These are phyloP conservation scores for Ascidia mentula DNA, from an alignment of 23 tunicate genomes.

Conservation along the genomic window DNA sequence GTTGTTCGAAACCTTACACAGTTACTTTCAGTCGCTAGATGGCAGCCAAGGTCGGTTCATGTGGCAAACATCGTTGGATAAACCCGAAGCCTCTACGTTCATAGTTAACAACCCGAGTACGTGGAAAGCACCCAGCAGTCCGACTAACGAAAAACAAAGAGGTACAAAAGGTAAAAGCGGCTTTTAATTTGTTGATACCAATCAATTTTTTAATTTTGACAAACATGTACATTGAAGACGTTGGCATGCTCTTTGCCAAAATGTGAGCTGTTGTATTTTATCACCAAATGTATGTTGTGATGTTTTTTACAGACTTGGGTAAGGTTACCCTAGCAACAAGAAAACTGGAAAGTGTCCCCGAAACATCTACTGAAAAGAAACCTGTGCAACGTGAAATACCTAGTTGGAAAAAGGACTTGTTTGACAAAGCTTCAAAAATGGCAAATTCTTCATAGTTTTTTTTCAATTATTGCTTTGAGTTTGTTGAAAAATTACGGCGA, in stretches of 20 bases:
- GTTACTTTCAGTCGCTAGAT: not conserved
- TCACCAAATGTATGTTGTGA: too few species aligned
- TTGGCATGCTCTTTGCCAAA: too few species aligned
- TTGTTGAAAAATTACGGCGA: too few species aligned
- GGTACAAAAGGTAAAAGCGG: not conserved
- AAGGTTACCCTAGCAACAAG: too few species aligned
- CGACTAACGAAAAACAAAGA: too few species aligned
- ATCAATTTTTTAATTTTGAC: too few species aligned
- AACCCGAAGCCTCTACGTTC: not conserved
- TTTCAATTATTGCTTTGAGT: too few species aligned
- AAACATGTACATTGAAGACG: too few species aligned
- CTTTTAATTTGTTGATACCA: not conserved
- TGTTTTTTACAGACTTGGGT: too few species aligned
- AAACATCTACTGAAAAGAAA: not conserved
- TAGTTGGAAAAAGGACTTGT: not conserved
- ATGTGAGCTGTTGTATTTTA: too few species aligned
- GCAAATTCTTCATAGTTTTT: not conserved
- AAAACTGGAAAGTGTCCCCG: too few species aligned
- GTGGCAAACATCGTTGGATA: not conserved
- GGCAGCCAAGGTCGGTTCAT: not conserved
- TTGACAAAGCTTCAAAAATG: not conserved
- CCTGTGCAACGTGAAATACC: not conserved
- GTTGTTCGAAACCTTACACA: too few species aligned
- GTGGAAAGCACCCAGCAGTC: conserved; percentile 28
- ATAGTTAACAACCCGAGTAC: conserved; percentile 32